Evolutionary conservation across 2,113 vertebrate genomes (phyloP), one percentile per base, ranked within the genome.

Genomic region (Capreolus pygargus): DNA sequence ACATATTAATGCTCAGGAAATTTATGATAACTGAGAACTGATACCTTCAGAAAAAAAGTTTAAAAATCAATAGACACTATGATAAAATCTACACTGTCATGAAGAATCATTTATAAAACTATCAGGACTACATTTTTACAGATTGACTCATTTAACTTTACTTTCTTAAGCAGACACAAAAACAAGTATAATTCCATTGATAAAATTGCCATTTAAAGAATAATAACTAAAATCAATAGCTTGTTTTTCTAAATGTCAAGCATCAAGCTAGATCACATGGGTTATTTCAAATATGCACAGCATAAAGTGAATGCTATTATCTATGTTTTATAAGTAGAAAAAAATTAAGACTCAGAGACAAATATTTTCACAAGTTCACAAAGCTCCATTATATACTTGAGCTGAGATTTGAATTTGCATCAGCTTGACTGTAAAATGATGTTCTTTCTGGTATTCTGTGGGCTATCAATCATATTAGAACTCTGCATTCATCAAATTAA

Each of bases 71-170:
- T 85, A 60, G n/a, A 74, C 13, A 64, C 45, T 93, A 25, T 61
- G 23, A 16, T 78, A 88, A 91, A 14, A 84, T 36, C 33, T 61
- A 50, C 25, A 91, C 6, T n/a, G 3, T 33, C 19, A 74, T 57
- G 15, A 43, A 79, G 23, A 95, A 88, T 88, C 45, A 50, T 60
- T 92, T 36, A 36, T 64, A 45, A 45, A 94, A 52, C 45, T 76
- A 58, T 25, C 45, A 86, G 54, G 8, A n/a, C 23, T 47, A 28
- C 25, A 17, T 70, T 81, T 45, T 76, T 70, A 30, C 45, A 28
- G 17, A 60, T 5, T 60, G 17, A 82, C 36, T 74, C 27, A 50
- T 55, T 50, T 91, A 55, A 55, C 8, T 50, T 55, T 16, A 45
- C 54, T 79, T 89, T 43, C 16, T 84, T 76, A 28, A 84, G 30